Evolutionary conservation across 2,797 vertebrate species (phyloP), one percentile per base, ranked within the genome.

Genomic region (Cuniculus paca): DNA sequence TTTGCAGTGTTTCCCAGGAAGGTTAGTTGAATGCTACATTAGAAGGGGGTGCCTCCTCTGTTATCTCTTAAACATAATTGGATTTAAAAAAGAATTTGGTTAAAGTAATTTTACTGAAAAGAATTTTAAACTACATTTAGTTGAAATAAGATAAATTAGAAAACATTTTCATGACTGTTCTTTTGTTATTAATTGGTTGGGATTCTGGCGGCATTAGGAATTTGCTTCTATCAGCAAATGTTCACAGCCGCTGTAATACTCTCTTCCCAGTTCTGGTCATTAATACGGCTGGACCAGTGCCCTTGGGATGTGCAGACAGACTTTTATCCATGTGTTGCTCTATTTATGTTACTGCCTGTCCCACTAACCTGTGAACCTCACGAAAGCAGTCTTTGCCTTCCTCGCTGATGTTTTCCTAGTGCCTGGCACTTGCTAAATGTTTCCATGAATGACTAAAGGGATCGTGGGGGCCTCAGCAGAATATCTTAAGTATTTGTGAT

Each of bases 401-500:
- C 42, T 50, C 56, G 19, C 0, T 36, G 24, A 56, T 45, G 28
- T 7, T 60, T 79, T 88, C 48, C 34, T 9, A 56, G n/a, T 20
- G 2, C 26, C 42, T 61, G 42, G 85, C 4, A 6, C 72, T 50
- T 50, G 36, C 39, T 7, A 48, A 52, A 61, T 19, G 28, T 84
- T 78, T 36, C 60, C 39, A 24, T 74, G 50, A 65, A 58, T 85
- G 56, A 74, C 10, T 16, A 3, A 36, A 85, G 39, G 48, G 34
- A 52, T 26, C 22, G 6, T 58, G 12, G 48, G 78, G 26, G 39
- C 45, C 31, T 89, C 17, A 52, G 58, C 22, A 79, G n/a, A 80
- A 22, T 45, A 68, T 45, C 56, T 85, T 11, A 65, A 89, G 36
- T 31, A 68, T 89, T 94, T 94, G 24, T 92, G 85, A 36, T 68